phyloP scores from a whole-genome alignment of 2,888 invertebrate genomes.

The Oxystoma pomonae region DNA sequence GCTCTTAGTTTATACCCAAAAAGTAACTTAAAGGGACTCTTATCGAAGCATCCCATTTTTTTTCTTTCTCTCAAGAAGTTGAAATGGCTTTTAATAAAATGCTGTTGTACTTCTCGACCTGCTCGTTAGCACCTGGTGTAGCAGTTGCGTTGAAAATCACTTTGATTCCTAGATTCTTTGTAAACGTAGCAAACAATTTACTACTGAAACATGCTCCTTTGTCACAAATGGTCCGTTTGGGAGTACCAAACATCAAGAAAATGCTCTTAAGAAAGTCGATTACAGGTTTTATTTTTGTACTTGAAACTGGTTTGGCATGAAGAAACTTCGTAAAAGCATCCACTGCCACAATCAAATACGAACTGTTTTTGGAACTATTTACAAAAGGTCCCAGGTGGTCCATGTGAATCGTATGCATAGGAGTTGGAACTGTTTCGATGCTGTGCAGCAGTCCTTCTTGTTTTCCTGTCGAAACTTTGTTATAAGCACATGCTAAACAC shows the following conservation, averaged over 20 bases:
- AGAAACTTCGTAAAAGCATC: too few relatives aligned
- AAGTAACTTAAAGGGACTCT: constrained; percentile 20
- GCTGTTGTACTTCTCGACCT: constrained; percentile 18
- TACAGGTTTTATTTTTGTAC: not conserved
- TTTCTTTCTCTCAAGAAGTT: not conserved
- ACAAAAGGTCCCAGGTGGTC: constrained; percentile 19
- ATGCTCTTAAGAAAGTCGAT: constrained; percentile 6
- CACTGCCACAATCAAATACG: too few relatives aligned
- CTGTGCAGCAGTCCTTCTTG: constrained; percentile 13
- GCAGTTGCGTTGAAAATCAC: constrained; percentile 14
- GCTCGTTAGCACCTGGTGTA: constrained; percentile 20
- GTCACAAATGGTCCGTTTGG: constrained; percentile 22
- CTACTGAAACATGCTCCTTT: constrained; percentile 21
- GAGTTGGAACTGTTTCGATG: constrained; percentile 6
- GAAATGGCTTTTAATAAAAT: constrained; percentile 10
- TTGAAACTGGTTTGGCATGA: constrained; percentile 26
- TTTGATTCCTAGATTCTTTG: constrained; percentile 7
- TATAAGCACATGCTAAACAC: constrained; percentile 14
- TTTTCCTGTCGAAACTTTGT: constrained; percentile 13
- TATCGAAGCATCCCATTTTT: too few relatives aligned
- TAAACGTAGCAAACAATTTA: constrained; percentile 16
- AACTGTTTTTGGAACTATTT: constrained; percentile 6
- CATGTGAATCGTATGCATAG: constrained; percentile 16
- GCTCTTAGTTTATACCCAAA: constrained; percentile 11
- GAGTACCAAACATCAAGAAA: constrained; percentile 9